Evolutionary conservation across 2,113 vertebrate species (phyloP), one percentile per base, ranked within the genome.

Genomic region (Synodontis membranacea): DNA sequence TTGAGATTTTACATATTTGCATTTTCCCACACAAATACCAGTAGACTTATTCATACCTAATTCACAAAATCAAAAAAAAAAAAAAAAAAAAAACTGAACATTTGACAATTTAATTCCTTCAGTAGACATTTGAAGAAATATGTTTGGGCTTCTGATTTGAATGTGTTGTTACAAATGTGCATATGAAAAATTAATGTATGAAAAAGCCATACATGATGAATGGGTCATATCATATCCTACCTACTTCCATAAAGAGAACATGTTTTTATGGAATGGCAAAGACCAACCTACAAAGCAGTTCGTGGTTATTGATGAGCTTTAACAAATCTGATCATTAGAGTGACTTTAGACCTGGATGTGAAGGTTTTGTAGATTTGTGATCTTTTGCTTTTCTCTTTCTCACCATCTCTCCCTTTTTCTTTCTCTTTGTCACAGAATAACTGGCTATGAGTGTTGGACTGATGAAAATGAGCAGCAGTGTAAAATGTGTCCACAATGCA

Each of bases 401-500:
- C 5, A 15, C 15, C 25, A 60, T 34, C 31, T 34, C 17, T 9
- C 34, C n/a, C 25, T 39, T 37, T 46, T 44, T 28, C 25, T 66
- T 66, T 17, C 15, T 66, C 31, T 82, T 44, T 64, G 0, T 48
- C 58, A 62, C 42, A 64, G 80, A 58, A 62, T 28, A 15, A 23
- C 42, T 82, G 23, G 12, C 15, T 58, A 66, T 68, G 34, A 68
- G 12, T 48, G 42, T 46, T 82, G 28, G 80, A 11, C 58, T 66
- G 11, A 10, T 68, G 64, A 21, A 68, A 37, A 37, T 11, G 39
- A 82, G 31, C 46, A 39, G 2, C 25, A 46, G 56, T 37, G 23
- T 62, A 42, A 82, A 62, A 82, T n/a, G 56, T 66, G 39, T 82
- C 39, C 42, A 15, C 39, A 21, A 15, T 28, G 80, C 80, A 66